Base-by-base conservation (phyloP, 2,113 vertebrate species). In the Apus apus region DNA sequence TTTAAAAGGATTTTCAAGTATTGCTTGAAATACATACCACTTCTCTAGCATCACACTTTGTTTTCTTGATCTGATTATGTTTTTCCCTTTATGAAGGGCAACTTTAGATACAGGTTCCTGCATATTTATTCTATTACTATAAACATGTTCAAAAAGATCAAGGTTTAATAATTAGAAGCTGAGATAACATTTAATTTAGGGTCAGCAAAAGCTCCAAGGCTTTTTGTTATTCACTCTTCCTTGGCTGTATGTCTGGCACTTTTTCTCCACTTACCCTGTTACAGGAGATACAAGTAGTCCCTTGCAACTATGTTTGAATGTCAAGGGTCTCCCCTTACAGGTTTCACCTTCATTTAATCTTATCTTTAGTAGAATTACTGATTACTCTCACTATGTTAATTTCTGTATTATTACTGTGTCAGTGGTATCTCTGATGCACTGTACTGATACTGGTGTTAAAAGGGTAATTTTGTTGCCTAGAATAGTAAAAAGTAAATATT, bases 321-420 rank as follows among this genome's bases (percentile, higher is more conserved):
- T 86, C 81, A 82, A 4, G 62, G 54, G 54, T 79, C 70, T 93
- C 74, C 26, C 36, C 23, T 65, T 85, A 57, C 46, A 82, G 34
- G 43, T 79, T 85, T 91, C 87, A 87, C 78, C 74, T 96, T 96
- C 30, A 25, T 67, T 48, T 75, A 60, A 23, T 87, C 48, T 86
- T 85, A 29, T 78, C 76, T 75, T 48, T 18, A 18, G 29, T 65
- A 61, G 75, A 62, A 46, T 82, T 95, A 40, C 74, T 72, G 77
- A 71, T 68, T 64, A 32, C 36, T 79, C 45, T 72, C 22, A 19
- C n/a, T 66, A 0, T 46, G 18, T 72, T 65, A 40, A 27, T 79
- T 95, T 72, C n/a, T 45, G 8, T 65, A 2, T 45, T 66, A 46
- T 21, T 72, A 9, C 30, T 87, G 45, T 66, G 43, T 23, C 75